phyloP scores from a whole-genome alignment of 2,888 invertebrate genomes.

The Sarcophaga caerulescens region DNA sequence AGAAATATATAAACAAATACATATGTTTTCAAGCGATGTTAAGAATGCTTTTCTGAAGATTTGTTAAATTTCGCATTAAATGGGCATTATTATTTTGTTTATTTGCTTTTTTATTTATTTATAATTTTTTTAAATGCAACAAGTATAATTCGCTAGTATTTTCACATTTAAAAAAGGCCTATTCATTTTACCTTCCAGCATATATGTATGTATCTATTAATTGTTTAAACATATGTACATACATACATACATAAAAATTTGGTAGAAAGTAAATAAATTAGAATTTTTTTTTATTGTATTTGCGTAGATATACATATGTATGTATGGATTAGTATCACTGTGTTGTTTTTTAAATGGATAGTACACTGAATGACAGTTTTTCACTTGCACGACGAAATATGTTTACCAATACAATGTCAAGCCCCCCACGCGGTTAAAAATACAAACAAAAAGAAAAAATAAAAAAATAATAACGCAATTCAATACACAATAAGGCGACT shows the following conservation, averaged over 20 bases:
- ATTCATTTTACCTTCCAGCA: no score
- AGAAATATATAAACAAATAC: background rate
- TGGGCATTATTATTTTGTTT: background rate
- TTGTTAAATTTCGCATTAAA: no score
- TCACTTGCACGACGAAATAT: background rate
- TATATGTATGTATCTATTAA: no score
- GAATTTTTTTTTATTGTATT: no score
- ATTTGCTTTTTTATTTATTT: no score
- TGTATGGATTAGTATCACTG: background rate
- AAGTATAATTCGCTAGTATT: no score
- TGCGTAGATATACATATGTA: background rate
- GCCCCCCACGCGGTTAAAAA: conserved; percentile 64
- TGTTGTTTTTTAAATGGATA: no score
- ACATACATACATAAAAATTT: background rate
- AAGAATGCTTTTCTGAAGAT: no score
- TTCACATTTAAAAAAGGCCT: no score
- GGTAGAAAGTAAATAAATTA: no score
- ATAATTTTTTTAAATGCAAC: background rate
- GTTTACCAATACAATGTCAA: conserved; percentile 44
- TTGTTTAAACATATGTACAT: background rate
- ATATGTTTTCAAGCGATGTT: no score
- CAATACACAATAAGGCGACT: background rate
- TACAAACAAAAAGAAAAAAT: conserved; percentile 4
- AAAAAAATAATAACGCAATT: background rate
- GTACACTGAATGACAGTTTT: no score